A percentile compares a stretch with the other conserved stretches of the same genome.
Conservation (phyloP, 2,113 vertebrate species). For the Pelvicachromis taeniatus region DNA sequence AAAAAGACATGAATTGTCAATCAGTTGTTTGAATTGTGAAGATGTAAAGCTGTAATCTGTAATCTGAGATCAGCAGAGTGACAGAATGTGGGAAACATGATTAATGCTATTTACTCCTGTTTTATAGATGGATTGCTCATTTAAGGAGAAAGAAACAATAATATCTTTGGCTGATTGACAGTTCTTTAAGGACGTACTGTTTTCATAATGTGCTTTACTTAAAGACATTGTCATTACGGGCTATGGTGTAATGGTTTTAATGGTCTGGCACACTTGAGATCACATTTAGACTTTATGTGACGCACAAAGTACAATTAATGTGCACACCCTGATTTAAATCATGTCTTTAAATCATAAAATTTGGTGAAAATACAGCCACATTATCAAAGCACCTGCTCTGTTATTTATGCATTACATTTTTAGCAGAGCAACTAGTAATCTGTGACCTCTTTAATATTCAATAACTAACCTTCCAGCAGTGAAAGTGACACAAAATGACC, state of each 20-base stretch:
- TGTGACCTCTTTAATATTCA: neutral
- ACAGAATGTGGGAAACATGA: neutral
- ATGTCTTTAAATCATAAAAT: neutral
- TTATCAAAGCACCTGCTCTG: too few species aligned
- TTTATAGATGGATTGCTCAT: neutral
- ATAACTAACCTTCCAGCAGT: rapidly evolving
- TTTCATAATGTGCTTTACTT: neutral
- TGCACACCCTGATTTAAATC: neutral
- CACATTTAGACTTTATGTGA: neutral
- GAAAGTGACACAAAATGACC: neutral
- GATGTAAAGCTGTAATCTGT: rapidly evolving
- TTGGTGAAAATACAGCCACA: neutral
- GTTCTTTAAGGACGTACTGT: neutral
- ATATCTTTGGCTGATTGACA: neutral
- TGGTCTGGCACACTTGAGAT: neutral
- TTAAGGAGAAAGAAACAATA: neutral
- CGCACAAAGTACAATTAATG: neutral
- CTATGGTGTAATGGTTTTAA: neutral
- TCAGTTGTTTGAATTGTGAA: neutral
- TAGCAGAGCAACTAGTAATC: neutral
- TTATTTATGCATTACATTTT: neutral
- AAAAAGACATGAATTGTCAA: neutral
- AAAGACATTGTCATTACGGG: neutral
- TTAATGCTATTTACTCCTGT: neutral
- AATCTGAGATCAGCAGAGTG: neutral